Evolutionary conservation across 37 sponge, comb jelly and placozoan genomes (phyloP).

Genomic region (Cliona cf. orientalis): DNA sequence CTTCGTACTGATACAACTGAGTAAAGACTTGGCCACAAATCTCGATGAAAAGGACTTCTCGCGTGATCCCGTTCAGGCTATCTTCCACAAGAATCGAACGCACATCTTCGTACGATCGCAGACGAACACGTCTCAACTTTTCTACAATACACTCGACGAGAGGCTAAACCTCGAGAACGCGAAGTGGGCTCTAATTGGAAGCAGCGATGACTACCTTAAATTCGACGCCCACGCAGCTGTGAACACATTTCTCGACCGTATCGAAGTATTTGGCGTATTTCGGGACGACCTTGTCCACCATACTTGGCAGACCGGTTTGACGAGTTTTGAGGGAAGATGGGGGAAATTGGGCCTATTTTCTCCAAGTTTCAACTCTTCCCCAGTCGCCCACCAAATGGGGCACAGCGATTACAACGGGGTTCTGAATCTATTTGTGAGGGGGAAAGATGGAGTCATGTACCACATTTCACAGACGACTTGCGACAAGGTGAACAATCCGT

Average conservation of each 20-base stretch:
- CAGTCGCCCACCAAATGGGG: constrained; percentile 55
- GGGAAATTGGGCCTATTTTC: constrained; percentile 51
- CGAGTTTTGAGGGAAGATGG: constrained; percentile 40
- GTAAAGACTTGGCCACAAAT: constrained; percentile 5
- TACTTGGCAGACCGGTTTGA: constrained; percentile 65
- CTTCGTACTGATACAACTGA: background rate
- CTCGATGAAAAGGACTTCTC: background rate
- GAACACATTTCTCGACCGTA: constrained; percentile 50
- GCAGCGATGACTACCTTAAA: background rate
- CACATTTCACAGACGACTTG: constrained; percentile 73
- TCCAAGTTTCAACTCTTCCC: constrained; percentile 56
- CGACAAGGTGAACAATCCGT: constrained; percentile 65
- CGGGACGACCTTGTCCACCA: constrained; percentile 31
- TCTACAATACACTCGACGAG: constrained; percentile 8
- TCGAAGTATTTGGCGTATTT: constrained; percentile 60
- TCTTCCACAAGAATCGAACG: constrained; percentile 16
- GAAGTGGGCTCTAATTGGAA: constrained; percentile 34
- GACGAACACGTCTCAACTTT: constrained; percentile 26
- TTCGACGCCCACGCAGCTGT: constrained; percentile 48
- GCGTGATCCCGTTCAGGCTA: constrained; percentile 25
- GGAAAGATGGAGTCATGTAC: constrained; percentile 53
- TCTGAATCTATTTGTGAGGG: constrained; percentile 59
- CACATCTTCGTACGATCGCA: constrained; percentile 60
- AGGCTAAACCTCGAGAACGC: background rate
- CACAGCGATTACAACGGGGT: constrained; percentile 67